Evolutionary conservation across 2,797 vertebrate species (phyloP), one percentile per base, ranked within the genome.

Genomic region (Sebastes aleutianus): DNA sequence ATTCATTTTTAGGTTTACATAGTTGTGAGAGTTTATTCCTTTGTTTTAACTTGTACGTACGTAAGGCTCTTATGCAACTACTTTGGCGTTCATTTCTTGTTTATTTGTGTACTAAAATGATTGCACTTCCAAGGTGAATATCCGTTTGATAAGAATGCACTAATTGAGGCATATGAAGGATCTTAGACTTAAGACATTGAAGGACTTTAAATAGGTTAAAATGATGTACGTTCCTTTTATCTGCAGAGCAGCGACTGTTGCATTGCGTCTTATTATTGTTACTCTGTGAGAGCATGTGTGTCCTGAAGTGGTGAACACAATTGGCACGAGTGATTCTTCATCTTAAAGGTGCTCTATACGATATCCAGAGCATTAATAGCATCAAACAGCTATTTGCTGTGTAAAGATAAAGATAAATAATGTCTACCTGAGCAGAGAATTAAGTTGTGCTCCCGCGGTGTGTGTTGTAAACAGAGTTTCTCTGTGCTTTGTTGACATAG

Each of bases 71-170:
- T 67, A 76, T 73, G 64, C 59, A 75, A 79, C 57, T 75, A 76
- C 54, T 69, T 80, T 63, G 20, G 16, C 18, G 4, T 82, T 85
- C 26, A 62, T 76, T 85, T 83, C 61, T 56, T 77, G 18, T 80
- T 85, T 80, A 62, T 80, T 71, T 10, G 16, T 87, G 34, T 81
- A 83, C 26, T 71, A 84, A 70, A 8, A 8, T 63, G 34, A 76
- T 82, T 87, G 86, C 87, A 89, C 88, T 87, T 84, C 62, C 47
- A 8, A 72, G 64, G 59, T 80, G 83, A 64, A 8, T 78, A 62
- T 79, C 50, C n/a, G 61, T 83, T 80, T 67, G 43, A 79, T 72
- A 61, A 78, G 29, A 86, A 88, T 81, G 88, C 81, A 88, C 85
- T 87, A 79, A 89, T 56, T 43, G 10, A 58, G 56, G 36, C 34